Base-by-base conservation (phyloP, 2,888 invertebrate species). In the Caenorhabditis drosophilae region DNA sequence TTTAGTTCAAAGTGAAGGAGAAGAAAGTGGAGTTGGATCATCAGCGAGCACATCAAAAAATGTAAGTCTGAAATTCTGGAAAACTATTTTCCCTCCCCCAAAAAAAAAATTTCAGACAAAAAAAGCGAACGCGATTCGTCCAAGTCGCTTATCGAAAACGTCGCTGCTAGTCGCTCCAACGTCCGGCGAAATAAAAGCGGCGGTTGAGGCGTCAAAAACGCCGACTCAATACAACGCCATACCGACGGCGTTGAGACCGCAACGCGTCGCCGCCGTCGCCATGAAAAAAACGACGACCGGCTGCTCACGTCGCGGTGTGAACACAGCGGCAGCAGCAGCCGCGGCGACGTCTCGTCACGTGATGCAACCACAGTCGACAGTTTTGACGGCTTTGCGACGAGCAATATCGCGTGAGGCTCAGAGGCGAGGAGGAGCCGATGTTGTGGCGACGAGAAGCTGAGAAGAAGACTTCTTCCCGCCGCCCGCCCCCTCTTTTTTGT, bases 121-220 rank as follows among this genome's bases (percentile, higher is more conserved):
- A 35, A 47, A 31, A n/a, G 4, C 23, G n/a, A n/a, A n/a, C n/a
- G n/a, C n/a, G n/a, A n/a, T n/a, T n/a, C n/a, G n/a, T n/a, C n/a
- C n/a, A n/a, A 45, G 40, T 25, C 51, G 72, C 11, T 57, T 69
- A 45, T 62, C 75, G 11, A 75, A 75, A 42, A 75, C 75, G 3
- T 75, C 75, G 6, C 70, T 75, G 0, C 58, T 73, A 20, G 70
- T 66, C n/a, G 62, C 73, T 36, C 75, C 75, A 42, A 70, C 75
- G 22, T 73, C 75, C 0, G 35, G 56, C 11, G 73, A 75, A 52
- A 62, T 75, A 68, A 71, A 73, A 59, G 73, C 70, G 4, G 75
- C 71, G 4, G 70, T 75, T 20, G 53, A 67, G 20, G 50, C 56
- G 22, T 54, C 67, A 12, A 75, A 75, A 53, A 75, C 72, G n/a